Conservation (phyloP, 2,888 invertebrate genomes). For the Miltochrista miniata region DNA sequence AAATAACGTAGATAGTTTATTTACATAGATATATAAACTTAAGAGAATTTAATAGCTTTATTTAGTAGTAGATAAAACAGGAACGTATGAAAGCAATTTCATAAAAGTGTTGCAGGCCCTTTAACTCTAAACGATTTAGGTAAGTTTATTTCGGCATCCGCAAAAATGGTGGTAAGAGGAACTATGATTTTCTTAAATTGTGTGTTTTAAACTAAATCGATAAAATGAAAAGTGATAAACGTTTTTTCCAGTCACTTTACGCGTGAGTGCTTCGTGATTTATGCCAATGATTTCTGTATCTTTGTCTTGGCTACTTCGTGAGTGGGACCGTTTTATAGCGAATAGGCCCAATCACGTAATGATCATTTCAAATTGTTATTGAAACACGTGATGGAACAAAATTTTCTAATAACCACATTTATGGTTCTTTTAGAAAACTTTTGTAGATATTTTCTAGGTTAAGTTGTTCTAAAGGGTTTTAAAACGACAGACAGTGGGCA, state of each 20-base stretch:
- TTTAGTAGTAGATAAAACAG: conserved; percentile 24
- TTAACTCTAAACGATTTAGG: conserved; percentile 33
- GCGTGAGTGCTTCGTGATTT: conserved; percentile 76
- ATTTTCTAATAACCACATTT: conserved; percentile 26
- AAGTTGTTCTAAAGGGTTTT: conserved; percentile 20
- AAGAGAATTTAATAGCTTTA: conserved; percentile 25
- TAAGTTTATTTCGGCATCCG: conserved; percentile 50
- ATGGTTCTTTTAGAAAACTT: conserved; percentile 20
- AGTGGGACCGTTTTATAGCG: conserved; percentile 38
- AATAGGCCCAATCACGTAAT: conserved; percentile 44
- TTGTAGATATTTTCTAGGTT: conserved; percentile 20
- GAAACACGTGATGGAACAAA: conserved; percentile 32
- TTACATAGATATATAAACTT: too few relatives aligned
- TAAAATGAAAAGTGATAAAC: conserved; percentile 58
- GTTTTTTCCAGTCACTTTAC: conserved; percentile 65
- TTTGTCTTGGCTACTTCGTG: conserved; percentile 39
- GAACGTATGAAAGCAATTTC: conserved; percentile 31
- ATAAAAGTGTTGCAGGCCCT: conserved; percentile 40
- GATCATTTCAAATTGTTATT: conserved; percentile 40
- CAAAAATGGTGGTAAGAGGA: conserved; percentile 67
- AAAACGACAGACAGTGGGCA: conserved; percentile 14
- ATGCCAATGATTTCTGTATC: conserved; percentile 49
- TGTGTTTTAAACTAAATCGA: conserved; percentile 55
- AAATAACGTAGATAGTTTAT: conserved; percentile 8
- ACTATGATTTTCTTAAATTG: conserved; percentile 63